Base-by-base conservation (phyloP, 1,140 invertebrate genomes). In the Dysdera silvatica region DNA sequence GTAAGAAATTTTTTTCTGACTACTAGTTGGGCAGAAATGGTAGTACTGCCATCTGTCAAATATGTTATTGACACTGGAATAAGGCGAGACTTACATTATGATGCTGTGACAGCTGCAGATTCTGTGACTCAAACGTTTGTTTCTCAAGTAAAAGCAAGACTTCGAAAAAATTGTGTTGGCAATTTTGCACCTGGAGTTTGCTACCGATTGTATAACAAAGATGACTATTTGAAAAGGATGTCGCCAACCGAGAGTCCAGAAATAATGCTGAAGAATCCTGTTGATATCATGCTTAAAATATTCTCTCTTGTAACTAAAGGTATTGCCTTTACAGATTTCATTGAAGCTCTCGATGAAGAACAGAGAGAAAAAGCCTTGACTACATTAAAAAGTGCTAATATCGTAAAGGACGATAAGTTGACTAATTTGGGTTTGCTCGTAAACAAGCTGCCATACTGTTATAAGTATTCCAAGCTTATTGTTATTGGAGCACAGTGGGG, bases 51-150 rank as follows among this genome's bases (percentile, higher is more conserved):
- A 20, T 29, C 61, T 37, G 53, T 63, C 14, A n/a, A 26, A 23
- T 56, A 56, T 56, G 53, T 63, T 20, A 40, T 63, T 32, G 61
- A 63, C 41, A 37, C 41, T 63, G 61, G 61, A 3, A 37, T 63
- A 18, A 48, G 26, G 49, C 35, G 41, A 32, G 53, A 63, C 12
- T 20, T 20, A 4, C 29, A 48, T 5, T 63, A 31, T 63, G 61
- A 63, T 63, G 18, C 2, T 28, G 20, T 29, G 20, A 63, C 55
- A 32, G 52, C 40, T 33, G 6, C 51, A 29, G 61, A 63, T 49
- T 32, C 56, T 5, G 14, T 48, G 16, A 49, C 32, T n/a, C 55
- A 52, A 28, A 37, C 52, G 8, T 63, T 56, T 26, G 41, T 53
- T 49, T 63, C 61, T 40, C 31, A 33, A 12, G 24, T 10, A 31